Conservation (phyloP, 2,797 vertebrate genomes). For the Perodicticus potto region DNA sequence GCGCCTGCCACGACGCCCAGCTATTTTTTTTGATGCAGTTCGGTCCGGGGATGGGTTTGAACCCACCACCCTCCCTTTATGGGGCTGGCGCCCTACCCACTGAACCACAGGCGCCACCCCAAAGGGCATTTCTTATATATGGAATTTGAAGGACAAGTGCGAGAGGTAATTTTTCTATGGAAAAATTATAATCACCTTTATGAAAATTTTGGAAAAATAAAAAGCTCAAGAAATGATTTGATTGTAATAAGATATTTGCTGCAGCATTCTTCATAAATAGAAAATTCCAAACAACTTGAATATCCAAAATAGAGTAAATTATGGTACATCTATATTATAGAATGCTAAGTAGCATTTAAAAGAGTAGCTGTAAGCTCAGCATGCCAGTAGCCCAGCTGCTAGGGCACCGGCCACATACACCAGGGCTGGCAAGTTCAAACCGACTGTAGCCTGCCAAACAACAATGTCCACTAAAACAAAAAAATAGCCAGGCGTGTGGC, state of each 20-base stretch:
- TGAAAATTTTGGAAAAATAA: conserved; percentile 39
- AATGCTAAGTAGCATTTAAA: conserved; percentile 8
- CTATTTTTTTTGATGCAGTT: too few relatives aligned
- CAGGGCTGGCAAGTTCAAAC: too few relatives aligned
- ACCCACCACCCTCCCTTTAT: too few relatives aligned
- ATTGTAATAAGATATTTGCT: neutral
- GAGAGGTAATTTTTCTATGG: neutral
- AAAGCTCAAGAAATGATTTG: conserved; percentile 39
- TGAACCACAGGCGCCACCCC: too few relatives aligned
- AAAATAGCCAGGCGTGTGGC: too few relatives aligned
- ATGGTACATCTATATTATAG: neutral
- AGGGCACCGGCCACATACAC: too few relatives aligned
- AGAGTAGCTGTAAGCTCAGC: neutral
- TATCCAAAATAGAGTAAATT: neutral
- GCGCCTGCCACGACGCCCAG: too few relatives aligned
- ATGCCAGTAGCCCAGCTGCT: too few relatives aligned
- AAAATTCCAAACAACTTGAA: conserved; percentile 36
- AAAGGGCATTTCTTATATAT: neutral
- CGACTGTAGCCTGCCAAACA: too few relatives aligned
- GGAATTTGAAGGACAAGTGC: neutral
- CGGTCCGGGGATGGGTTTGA: too few relatives aligned
- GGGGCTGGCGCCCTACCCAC: too few relatives aligned
- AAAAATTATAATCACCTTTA: conserved; percentile 17
- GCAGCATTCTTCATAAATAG: conserved; percentile 2
- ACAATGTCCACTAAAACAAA: too few relatives aligned